Conservation (phyloP, 1,140 invertebrate species). For the Elysia chlorotica region DNA sequence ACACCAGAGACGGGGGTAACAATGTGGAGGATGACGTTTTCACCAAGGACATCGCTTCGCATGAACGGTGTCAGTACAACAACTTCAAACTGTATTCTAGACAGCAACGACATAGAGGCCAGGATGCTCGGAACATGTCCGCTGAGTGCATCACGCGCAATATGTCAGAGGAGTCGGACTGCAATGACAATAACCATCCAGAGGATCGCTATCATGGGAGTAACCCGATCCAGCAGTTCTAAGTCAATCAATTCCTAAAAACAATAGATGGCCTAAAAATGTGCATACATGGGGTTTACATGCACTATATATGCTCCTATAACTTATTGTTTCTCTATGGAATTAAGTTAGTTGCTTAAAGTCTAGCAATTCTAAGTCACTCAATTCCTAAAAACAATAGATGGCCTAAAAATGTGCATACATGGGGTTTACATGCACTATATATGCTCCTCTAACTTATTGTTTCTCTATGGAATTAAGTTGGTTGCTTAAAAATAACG, state of each 20-base stretch:
- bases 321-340: no score
- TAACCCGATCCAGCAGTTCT: background rate
- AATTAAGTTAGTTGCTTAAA: no score
- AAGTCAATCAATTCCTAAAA: no score
- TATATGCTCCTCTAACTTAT: background rate
- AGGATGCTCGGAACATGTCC: conserved; percentile 11
- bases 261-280: background rate
- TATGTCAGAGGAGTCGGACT: conserved; percentile 10
- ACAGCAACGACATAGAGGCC: conserved; percentile 10
- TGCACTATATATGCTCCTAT: background rate
- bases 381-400: no score
- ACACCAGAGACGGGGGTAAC: background rate
- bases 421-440: background rate
- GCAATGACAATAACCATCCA: background rate
- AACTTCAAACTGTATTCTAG: background rate
- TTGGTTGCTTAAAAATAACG: no score
- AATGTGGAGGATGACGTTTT: background rate
- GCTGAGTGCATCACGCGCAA: background rate
- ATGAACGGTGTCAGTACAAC: background rate
- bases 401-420: background rate
- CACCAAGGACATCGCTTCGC: background rate
- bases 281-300: background rate
- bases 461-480: no score
- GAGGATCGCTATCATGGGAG: conserved; percentile 1
- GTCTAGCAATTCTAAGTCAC: background rate